Conservation (phyloP, 2,113 vertebrate genomes). For the Poeciliopsis occidentalis region DNA sequence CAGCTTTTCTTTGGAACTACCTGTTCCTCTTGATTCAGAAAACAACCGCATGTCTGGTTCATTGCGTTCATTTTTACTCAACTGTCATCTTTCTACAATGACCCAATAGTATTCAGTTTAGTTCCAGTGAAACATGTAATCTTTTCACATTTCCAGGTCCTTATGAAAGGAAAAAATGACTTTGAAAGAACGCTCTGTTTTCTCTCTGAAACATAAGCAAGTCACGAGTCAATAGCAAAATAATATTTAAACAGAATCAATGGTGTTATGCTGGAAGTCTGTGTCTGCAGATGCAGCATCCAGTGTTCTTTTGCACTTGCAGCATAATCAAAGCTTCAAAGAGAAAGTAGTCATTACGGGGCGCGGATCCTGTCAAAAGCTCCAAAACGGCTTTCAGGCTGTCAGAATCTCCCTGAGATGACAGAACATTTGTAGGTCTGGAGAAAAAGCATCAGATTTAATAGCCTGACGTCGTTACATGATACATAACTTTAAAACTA, state of each 20-base stretch:
- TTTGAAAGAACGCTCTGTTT: neutral
- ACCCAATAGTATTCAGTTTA: neutral
- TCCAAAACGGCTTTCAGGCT: neutral
- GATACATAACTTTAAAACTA: neutral
- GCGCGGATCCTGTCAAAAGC: neutral
- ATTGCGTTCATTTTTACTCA: neutral
- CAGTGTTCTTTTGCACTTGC: neutral
- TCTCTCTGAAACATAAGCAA: neutral
- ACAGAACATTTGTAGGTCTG: neutral
- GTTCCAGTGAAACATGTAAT: neutral
- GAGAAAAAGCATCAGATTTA: neutral
- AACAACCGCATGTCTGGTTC: neutral
- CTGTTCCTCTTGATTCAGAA: neutral
- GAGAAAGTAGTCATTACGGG: conserved; percentile 9
- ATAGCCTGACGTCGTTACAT: neutral
- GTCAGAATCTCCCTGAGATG: neutral
- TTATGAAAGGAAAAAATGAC: neutral
- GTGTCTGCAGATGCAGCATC: neutral
- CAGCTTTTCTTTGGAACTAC: neutral
- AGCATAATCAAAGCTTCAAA: conserved; percentile 12
- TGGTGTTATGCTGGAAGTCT: neutral
- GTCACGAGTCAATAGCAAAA: neutral
- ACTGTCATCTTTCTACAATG: neutral
- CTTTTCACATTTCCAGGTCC: neutral
- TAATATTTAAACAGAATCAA: neutral